Evolutionary conservation across 2,797 vertebrate species (phyloP).

Genomic region (Anableps anableps): DNA sequence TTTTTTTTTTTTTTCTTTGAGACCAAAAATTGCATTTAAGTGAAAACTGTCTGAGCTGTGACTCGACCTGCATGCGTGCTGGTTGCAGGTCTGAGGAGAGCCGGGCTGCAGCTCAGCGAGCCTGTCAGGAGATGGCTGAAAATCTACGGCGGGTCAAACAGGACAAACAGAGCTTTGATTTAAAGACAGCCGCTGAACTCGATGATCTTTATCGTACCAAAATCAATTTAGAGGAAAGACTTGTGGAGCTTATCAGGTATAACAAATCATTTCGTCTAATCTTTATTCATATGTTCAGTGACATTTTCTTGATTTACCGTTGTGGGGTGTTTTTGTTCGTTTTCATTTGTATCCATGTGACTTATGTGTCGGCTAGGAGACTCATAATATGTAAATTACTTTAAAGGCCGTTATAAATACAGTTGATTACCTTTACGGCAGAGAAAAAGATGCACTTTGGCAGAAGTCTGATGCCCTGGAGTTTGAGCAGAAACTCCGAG

Average conservation of each 20-base stretch:
- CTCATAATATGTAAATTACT: not conserved
- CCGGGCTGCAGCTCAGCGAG: constrained; percentile 76
- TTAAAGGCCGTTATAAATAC: not conserved
- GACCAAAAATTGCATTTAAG: constrained; percentile 2
- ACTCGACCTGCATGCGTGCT: not conserved
- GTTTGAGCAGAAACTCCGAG: constrained; percentile 92
- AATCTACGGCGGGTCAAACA: constrained; percentile 80
- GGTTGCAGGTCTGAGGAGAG: constrained; percentile 83
- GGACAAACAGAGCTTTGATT: constrained; percentile 85
- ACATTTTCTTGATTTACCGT: not conserved
- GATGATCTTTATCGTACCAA: constrained; percentile 94
- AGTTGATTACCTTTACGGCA: not conserved
- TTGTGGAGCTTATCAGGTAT: constrained; percentile 92
- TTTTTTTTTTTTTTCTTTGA: constrained; percentile 3
- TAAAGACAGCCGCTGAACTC: constrained; percentile 88
- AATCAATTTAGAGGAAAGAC: constrained; percentile 91
- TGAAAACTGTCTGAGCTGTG: not conserved
- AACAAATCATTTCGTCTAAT: not conserved
- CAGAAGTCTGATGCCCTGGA: constrained; percentile 94
- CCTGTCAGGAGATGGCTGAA: constrained; percentile 83
- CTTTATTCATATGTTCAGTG: not conserved
- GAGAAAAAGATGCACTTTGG: constrained; percentile 90
- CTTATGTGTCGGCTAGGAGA: no score
- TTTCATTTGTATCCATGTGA: not conserved
- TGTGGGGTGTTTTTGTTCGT: not conserved